A percentile compares a stretch with the other conserved stretches of the same genome.
Conservation (phyloP, 2,113 vertebrate species). For the Bolborhynchus lineola region DNA sequence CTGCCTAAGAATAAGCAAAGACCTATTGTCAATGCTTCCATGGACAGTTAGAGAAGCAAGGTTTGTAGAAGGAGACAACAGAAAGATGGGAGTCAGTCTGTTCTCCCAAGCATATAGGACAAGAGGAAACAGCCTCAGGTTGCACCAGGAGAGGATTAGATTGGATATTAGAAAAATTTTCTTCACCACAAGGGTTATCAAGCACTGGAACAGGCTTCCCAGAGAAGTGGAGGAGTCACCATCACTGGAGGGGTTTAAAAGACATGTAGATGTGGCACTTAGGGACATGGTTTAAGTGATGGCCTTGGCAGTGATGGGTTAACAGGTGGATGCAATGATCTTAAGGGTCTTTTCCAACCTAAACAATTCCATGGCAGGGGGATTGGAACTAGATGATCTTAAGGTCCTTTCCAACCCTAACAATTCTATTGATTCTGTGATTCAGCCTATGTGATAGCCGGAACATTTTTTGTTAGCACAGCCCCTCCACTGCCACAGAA, state of each 20-base stretch:
- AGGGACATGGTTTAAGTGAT: not conserved
- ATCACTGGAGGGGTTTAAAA: not conserved
- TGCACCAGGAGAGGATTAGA: not conserved
- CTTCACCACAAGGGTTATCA: not conserved
- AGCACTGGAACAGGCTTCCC: not conserved
- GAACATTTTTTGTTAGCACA: not conserved
- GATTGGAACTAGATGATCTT: not conserved
- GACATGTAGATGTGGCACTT: not conserved
- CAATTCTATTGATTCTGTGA: not conserved
- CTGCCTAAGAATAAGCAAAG: not conserved
- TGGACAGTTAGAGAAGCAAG: fast-evolving
- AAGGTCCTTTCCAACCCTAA: not conserved
- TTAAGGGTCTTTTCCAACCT: not conserved
- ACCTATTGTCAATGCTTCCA: fast-evolving
- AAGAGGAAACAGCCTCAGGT: not conserved
- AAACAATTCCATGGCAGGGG: not conserved
- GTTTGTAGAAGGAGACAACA: not conserved
- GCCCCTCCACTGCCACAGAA: not conserved
- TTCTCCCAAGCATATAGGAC: not conserved
- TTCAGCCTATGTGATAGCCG: not conserved
- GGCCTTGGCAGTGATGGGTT: not conserved
- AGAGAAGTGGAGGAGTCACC: not conserved
- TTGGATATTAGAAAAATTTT: not conserved
- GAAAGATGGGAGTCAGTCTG: not conserved
- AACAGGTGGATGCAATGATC: not conserved